A percentile compares a stretch with the other conserved stretches of the same genome.
phyloP scores from a whole-genome alignment of 2,113 vertebrate species.

The crab-eating macaque (Macaca fascicularis) region DNA sequence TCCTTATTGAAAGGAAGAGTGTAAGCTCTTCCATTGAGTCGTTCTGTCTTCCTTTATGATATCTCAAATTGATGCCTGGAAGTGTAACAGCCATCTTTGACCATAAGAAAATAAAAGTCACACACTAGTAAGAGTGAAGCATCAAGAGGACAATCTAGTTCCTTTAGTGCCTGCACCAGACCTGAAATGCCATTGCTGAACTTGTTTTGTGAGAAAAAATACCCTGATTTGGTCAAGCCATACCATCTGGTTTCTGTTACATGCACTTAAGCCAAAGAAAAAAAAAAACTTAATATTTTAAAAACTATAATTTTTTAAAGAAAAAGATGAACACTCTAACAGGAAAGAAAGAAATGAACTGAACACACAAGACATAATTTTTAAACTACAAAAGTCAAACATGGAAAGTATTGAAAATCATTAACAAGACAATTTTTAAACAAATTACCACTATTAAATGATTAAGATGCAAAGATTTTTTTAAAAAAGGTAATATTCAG shows the following conservation, averaged over 20 bases:
- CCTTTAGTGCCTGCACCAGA: not conserved
- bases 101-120: not conserved
- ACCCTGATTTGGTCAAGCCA: not conserved
- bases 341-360: not conserved
- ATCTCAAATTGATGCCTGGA: not conserved
- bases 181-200: not conserved
- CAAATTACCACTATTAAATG: not conserved
- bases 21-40: not conserved
- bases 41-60: not conserved
- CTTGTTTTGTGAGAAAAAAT: not conserved
- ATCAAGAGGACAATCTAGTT: not conserved
- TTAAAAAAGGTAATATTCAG: not conserved
- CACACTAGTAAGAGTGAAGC: not conserved
- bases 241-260: not conserved
- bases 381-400: not conserved
- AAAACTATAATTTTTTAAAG: not conserved
- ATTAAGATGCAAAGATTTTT: not conserved
- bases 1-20: not conserved
- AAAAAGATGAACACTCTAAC: not conserved
- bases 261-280: not conserved
- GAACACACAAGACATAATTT: not conserved
- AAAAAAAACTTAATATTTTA: not conserved
- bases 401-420: not conserved
- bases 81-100: not conserved
- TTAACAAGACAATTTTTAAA: not conserved